Conservation (phyloP, 2,888 invertebrate species). For the Xestobium rufovillosum region DNA sequence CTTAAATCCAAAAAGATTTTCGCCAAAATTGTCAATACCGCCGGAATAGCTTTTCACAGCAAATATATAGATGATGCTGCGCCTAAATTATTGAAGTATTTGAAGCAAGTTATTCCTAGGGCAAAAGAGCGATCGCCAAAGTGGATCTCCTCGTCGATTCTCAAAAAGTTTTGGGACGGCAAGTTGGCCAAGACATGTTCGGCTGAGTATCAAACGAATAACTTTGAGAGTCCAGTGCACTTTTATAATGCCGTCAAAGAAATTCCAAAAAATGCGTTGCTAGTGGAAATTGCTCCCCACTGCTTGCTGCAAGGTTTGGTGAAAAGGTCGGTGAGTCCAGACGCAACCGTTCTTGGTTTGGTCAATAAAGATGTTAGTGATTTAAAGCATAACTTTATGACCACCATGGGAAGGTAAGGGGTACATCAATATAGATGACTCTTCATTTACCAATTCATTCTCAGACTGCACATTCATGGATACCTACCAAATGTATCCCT, state of each 20-base stretch:
- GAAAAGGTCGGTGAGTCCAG: constrained; percentile 58
- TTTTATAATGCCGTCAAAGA: constrained; percentile 74
- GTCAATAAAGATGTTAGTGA: constrained; percentile 60
- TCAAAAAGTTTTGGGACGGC: constrained; percentile 54
- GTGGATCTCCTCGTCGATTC: constrained; percentile 80
- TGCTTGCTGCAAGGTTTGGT: constrained; percentile 77
- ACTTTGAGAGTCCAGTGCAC: constrained; percentile 58
- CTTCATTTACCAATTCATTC: constrained; percentile 35
- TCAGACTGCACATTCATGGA: constrained; percentile 68
- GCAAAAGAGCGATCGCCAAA: constrained; percentile 61
- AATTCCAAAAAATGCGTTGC: constrained; percentile 70
- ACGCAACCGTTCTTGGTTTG: constrained; percentile 59
- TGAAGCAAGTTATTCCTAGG: constrained; percentile 56
- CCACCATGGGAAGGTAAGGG: constrained; percentile 33
- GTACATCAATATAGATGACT: not conserved
- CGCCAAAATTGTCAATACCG: constrained; percentile 68
- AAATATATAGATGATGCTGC: constrained; percentile 64
- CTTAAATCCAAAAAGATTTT: constrained; percentile 63
- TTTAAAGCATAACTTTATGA: constrained; percentile 44
- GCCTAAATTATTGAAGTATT: constrained; percentile 49
- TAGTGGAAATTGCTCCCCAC: constrained; percentile 81
- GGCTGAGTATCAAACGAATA: constrained; percentile 85
- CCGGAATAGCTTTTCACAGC: constrained; percentile 79
- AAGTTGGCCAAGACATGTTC: constrained; percentile 57
- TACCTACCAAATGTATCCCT: constrained; percentile 65